Conservation (phyloP, 1,140 invertebrate species). For the Penaeus indicus region DNA sequence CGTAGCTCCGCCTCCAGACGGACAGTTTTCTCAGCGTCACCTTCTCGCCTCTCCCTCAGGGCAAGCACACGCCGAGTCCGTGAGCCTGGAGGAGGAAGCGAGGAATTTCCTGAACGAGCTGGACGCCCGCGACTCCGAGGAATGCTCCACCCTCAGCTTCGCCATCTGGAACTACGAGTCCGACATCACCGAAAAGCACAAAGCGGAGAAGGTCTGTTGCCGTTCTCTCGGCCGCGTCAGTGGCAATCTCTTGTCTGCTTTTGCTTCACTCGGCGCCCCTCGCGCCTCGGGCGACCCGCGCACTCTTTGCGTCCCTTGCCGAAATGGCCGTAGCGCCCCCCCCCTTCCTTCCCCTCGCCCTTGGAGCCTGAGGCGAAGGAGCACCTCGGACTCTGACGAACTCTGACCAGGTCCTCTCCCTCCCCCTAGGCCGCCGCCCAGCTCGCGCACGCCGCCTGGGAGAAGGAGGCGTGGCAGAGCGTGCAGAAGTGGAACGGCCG, state of each 20-base stretch:
- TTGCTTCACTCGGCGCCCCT: neutral
- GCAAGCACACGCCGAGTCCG: neutral
- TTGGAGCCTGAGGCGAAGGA: too few relatives aligned
- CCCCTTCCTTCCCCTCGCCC: too few relatives aligned
- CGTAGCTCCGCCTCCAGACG: neutral
- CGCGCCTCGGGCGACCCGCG: neutral
- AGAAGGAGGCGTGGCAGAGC: conserved; percentile 50
- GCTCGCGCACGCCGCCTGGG: conserved; percentile 53
- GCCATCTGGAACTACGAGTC: conserved; percentile 61
- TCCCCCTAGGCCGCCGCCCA: conserved; percentile 45
- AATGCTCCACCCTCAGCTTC: conserved; percentile 43
- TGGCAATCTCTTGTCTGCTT: neutral
- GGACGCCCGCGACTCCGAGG: conserved; percentile 42
- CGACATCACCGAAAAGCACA: conserved; percentile 59
- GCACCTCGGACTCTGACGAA: too few relatives aligned
- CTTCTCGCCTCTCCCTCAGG: neutral
- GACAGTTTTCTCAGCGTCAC: neutral
- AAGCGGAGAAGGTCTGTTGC: conserved; percentile 10
- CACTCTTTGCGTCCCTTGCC: too few relatives aligned
- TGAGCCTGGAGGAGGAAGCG: conserved; percentile 47
- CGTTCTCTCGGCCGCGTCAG: neutral
- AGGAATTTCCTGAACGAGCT: conserved; percentile 55
- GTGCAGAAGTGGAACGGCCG: conserved; percentile 50
- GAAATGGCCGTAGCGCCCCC: too few relatives aligned
- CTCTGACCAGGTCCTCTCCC: too few relatives aligned